These are phyloP conservation scores for Artibeus lituratus DNA, from an alignment of 2,797 vertebrate species.

Conservation along the genomic window DNA sequence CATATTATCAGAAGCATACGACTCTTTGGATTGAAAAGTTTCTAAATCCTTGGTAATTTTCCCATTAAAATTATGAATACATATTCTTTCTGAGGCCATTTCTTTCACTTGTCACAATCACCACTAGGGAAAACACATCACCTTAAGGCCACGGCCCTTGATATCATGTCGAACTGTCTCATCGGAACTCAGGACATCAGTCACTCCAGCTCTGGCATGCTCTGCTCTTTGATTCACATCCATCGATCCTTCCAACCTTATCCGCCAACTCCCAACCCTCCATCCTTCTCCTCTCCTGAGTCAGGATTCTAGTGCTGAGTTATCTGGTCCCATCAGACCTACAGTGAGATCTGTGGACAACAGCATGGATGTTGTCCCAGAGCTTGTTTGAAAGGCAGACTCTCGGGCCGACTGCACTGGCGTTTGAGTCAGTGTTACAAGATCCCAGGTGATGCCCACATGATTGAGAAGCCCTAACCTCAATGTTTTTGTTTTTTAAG, in stretches of 20 bases:
- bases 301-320: not conserved
- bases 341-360: not conserved
- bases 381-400: not conserved
- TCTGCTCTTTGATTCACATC: not conserved
- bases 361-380: not conserved
- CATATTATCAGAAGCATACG: not conserved
- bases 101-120: not conserved
- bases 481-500: not conserved
- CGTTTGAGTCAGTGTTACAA: not conserved
- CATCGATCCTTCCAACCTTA: not conserved
- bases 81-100: not conserved
- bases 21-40: not conserved
- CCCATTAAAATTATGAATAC: not conserved
- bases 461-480: not conserved
- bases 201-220: not conserved
- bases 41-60: not conserved
- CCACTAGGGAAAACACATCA: not conserved
- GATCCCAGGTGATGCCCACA: not conserved
- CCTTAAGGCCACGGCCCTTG: not conserved
- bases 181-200: not conserved
- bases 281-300: not conserved
- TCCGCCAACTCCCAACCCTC: not conserved
- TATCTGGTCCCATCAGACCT: not conserved
- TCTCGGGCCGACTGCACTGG: not conserved
- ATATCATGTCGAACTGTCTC: not conserved